Conservation (phyloP, 1,140 invertebrate genomes). For the Globodera rostochiensis region DNA sequence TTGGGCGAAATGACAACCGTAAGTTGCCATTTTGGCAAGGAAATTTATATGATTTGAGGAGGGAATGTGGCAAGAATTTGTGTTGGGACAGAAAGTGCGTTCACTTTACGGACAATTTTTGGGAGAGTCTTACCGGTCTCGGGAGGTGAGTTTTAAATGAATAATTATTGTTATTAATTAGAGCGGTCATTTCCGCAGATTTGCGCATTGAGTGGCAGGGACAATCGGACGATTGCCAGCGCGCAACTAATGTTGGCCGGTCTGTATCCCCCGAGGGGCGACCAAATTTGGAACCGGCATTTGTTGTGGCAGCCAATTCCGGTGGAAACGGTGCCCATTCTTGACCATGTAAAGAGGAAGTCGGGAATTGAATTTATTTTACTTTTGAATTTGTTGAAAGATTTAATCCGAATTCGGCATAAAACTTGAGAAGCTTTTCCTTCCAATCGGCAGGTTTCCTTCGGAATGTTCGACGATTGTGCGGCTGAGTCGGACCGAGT, state of each 20-base stretch:
- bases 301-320: conserved; percentile 41
- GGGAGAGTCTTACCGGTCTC: conserved; percentile 23
- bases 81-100: conserved; percentile 23
- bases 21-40: too few species aligned
- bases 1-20: conserved; percentile 38
- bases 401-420: too few species aligned
- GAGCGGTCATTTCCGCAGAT: conserved; percentile 23
- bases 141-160: conserved; percentile 23
- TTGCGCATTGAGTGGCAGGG: conserved; percentile 23
- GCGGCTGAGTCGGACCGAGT: not conserved
- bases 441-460: conserved; percentile 10
- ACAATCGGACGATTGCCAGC: conserved; percentile 42
- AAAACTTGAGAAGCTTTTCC: not conserved
- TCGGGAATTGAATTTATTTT: not conserved
- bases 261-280: conserved; percentile 31
- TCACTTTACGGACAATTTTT: conserved; percentile 28
- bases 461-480: conserved; percentile 40
- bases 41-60: conserved; percentile 17
- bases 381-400: not conserved
- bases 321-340: conserved; percentile 17
- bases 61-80: conserved; percentile 39
- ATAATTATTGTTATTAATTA: too few species aligned
- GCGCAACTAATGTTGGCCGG: conserved; percentile 36
- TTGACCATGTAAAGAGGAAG: conserved; percentile 28
- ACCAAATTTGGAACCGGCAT: conserved; percentile 37